These are phyloP conservation scores for Linnaemya tessellans DNA, from an alignment of 2,888 invertebrate species.

Conservation along the genomic window DNA sequence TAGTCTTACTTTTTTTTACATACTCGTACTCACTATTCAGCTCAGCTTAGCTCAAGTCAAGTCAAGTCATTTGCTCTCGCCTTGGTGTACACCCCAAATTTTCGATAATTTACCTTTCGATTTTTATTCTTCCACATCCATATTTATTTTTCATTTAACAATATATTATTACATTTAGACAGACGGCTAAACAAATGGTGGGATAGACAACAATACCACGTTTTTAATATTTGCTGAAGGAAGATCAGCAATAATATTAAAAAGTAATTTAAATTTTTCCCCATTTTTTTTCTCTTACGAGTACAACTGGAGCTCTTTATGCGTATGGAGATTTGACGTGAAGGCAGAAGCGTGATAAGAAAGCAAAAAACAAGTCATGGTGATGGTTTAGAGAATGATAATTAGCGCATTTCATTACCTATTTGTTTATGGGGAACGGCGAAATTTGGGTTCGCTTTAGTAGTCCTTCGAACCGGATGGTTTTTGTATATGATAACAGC, in stretches of 20 bases:
- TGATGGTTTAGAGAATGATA: background rate
- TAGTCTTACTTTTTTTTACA: slow-evolving; percentile 47
- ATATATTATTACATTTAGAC: slow-evolving; percentile 56
- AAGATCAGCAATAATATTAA: slow-evolving; percentile 43
- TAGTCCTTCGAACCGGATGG: background rate
- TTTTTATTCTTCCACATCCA: background rate
- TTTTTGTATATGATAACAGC: no score
- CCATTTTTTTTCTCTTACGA: background rate
- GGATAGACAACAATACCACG: slow-evolving; percentile 4
- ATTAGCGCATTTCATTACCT: no score
- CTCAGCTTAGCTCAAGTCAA: slow-evolving; percentile 32
- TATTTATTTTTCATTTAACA: slow-evolving; percentile 44
- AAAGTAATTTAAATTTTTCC: slow-evolving; percentile 38
- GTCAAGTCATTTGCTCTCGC: slow-evolving; percentile 61
- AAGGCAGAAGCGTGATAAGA: background rate
- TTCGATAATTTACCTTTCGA: slow-evolving; percentile 47
- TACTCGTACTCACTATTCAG: slow-evolving; percentile 12
- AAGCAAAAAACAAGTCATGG: background rate
- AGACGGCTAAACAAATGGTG: slow-evolving; percentile 15
- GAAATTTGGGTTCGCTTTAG: background rate
- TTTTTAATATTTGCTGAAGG: slow-evolving; percentile 54
- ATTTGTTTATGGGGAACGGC: no score
- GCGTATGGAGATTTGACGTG: background rate
- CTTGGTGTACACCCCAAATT: slow-evolving; percentile 72
- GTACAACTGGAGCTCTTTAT: background rate